Conservation (phyloP, 2,113 vertebrate species). For the Sebastes fasciatus region DNA sequence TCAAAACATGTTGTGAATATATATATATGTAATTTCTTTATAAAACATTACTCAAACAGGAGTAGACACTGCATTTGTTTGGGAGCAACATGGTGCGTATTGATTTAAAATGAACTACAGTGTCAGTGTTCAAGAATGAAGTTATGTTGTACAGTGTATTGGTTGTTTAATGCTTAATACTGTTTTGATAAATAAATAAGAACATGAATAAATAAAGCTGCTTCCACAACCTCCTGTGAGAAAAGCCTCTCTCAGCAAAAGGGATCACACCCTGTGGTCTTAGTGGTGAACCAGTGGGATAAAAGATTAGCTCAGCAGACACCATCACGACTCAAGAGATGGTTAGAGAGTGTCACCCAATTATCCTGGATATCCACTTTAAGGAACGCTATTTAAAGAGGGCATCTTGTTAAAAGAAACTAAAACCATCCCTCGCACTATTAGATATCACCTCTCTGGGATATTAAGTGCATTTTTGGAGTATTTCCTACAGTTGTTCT, state of each 20-base stretch:
- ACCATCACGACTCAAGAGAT: slow-evolving; percentile 23
- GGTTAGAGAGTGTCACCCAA: slow-evolving; percentile 37
- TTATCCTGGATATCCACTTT: slow-evolving; percentile 50
- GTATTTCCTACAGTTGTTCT: slow-evolving; percentile 1
- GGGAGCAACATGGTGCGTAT: too few relatives aligned
- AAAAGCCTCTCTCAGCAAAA: slow-evolving; percentile 20
- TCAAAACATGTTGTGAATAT: too few relatives aligned
- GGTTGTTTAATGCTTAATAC: background rate
- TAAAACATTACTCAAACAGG: too few relatives aligned
- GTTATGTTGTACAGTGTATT: too few relatives aligned
- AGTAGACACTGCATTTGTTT: too few relatives aligned
- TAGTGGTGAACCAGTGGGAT: slow-evolving; percentile 62
- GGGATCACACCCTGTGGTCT: slow-evolving; percentile 55
- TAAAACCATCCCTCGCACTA: slow-evolving; percentile 8
- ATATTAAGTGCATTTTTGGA: slow-evolving; percentile 13
- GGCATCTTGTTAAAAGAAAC: slow-evolving; percentile 34
- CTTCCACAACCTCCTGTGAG: background rate
- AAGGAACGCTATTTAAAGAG: slow-evolving; percentile 39
- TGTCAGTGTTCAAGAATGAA: too few relatives aligned
- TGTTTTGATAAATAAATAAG: slow-evolving; percentile 13
- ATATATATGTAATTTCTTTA: too few relatives aligned
- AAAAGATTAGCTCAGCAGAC: slow-evolving; percentile 59
- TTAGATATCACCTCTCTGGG: slow-evolving; percentile 17
- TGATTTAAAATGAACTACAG: too few relatives aligned
- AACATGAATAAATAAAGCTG: background rate